Conservation (phyloP, 1,140 invertebrate genomes). For the Conus betulinus region DNA sequence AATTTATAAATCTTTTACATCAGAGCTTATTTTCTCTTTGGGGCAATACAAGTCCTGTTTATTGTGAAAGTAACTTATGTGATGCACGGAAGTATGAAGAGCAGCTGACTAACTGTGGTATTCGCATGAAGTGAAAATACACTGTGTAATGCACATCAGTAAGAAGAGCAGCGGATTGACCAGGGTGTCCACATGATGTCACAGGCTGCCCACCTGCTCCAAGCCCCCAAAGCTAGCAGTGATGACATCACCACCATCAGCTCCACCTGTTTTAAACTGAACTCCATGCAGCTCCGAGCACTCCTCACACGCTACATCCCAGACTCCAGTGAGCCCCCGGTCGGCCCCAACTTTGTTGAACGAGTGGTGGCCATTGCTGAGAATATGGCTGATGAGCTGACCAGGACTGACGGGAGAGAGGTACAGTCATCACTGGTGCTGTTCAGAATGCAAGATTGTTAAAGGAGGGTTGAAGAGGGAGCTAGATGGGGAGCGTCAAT, state of each 20-base stretch:
- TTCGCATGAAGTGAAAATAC: too few species aligned
- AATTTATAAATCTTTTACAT: too few species aligned
- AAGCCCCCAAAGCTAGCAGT: slow-evolving; percentile 90
- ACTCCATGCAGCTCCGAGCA: slow-evolving; percentile 90
- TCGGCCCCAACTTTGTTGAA: slow-evolving; percentile 70
- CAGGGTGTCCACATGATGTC: neutral
- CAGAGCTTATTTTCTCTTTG: too few species aligned
- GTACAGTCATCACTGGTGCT: neutral
- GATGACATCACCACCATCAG: slow-evolving; percentile 93
- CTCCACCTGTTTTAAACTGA: slow-evolving; percentile 97
- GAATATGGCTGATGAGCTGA: slow-evolving; percentile 93
- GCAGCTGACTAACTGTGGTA: too few species aligned
- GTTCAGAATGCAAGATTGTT: too few species aligned
- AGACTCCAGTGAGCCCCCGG: slow-evolving; percentile 81
- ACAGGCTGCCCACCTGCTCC: slow-evolving; percentile 77
- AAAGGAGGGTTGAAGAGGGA: too few species aligned
- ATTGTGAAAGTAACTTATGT: too few species aligned
- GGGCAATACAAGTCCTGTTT: too few species aligned
- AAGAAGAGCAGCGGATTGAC: too few species aligned
- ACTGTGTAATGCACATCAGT: too few species aligned
- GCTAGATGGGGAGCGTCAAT: too few species aligned
- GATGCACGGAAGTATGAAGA: too few species aligned
- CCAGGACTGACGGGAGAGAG: slow-evolving; percentile 91
- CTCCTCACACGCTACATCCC: slow-evolving; percentile 91
- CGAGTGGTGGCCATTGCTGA: slow-evolving; percentile 86